Conservation (phyloP, 2,113 vertebrate genomes). For the Trematomus loennbergii region DNA sequence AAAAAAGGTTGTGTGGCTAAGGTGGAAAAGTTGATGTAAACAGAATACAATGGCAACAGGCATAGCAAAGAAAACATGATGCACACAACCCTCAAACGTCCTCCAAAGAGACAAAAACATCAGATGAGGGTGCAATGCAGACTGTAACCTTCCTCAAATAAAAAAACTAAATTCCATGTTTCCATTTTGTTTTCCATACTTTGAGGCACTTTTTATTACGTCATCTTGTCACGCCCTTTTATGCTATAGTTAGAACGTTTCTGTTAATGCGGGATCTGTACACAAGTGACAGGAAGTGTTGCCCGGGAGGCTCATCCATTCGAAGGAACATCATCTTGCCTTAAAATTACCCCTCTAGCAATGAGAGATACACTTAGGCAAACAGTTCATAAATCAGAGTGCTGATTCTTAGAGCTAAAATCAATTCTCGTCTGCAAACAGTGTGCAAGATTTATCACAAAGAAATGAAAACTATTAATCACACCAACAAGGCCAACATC, state of each 20-base stretch:
- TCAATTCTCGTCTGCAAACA: background rate
- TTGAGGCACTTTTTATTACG: background rate
- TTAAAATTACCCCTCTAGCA: conserved; percentile 3
- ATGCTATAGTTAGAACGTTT: background rate
- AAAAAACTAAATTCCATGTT: background rate
- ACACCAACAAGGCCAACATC: conserved; percentile 10
- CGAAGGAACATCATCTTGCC: background rate
- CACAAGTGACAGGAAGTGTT: conserved; percentile 5
- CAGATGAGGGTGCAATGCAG: background rate
- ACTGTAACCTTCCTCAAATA: background rate
- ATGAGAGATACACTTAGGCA: background rate
- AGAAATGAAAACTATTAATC: conserved; percentile 63
- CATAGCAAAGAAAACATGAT: too few species aligned
- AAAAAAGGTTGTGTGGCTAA: too few species aligned
- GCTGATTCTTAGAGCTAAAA: conserved; percentile 28
- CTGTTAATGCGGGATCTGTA: background rate
- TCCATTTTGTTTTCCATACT: background rate
- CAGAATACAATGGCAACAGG: too few species aligned
- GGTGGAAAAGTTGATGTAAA: too few species aligned
- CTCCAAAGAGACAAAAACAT: background rate
- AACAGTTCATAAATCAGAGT: conserved; percentile 22
- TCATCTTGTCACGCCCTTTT: background rate
- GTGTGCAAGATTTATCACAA: conserved; percentile 62
- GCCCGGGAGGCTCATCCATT: background rate
- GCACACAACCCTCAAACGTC: background rate